Conservation (phyloP, 2,113 vertebrate genomes). For the Oryzias curvinotus region DNA sequence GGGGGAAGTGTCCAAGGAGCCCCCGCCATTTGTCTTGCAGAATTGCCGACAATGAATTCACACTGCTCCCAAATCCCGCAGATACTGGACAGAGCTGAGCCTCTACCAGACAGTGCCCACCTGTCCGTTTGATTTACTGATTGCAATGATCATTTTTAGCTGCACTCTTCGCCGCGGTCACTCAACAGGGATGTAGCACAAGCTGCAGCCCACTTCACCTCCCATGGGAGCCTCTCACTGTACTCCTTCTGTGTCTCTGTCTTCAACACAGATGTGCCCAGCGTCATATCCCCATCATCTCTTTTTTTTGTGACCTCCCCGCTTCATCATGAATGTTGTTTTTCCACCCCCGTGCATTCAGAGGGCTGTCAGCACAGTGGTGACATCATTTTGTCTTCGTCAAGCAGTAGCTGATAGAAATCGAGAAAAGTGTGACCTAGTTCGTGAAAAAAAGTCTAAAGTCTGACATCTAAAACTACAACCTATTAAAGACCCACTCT, state of each 20-base stretch:
- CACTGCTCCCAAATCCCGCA: conserved; percentile 64
- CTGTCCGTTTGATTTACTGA: conserved; percentile 68
- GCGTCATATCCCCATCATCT: conserved; percentile 26
- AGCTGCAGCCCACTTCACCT: conserved; percentile 32
- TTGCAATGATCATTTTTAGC: conserved; percentile 67
- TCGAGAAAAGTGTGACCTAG: conserved; percentile 14
- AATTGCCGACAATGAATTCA: conserved; percentile 72
- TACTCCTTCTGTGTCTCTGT: conserved; percentile 47
- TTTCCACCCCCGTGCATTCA: conserved; percentile 27
- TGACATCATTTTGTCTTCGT: conserved; percentile 54
- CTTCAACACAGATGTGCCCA: conserved; percentile 46
- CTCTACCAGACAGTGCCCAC: conserved; percentile 53
- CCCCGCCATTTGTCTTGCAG: conserved; percentile 76
- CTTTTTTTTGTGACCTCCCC: conserved; percentile 22
- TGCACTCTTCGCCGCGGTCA: conserved; percentile 30
- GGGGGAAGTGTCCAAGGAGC: conserved; percentile 70
- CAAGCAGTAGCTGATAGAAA: conserved; percentile 38
- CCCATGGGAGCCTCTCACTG: conserved; percentile 39
- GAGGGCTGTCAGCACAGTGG: conserved; percentile 47
- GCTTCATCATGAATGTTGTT: conserved; percentile 16
- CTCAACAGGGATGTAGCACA: conserved; percentile 19
- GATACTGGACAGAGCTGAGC: conserved; percentile 56
- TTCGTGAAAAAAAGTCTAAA: conserved; percentile 16
- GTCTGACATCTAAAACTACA: background rate
- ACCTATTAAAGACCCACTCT: too few species aligned